phyloP scores from a whole-genome alignment of 92 coral and sea anemone species.

The Pocillopora grandis region DNA sequence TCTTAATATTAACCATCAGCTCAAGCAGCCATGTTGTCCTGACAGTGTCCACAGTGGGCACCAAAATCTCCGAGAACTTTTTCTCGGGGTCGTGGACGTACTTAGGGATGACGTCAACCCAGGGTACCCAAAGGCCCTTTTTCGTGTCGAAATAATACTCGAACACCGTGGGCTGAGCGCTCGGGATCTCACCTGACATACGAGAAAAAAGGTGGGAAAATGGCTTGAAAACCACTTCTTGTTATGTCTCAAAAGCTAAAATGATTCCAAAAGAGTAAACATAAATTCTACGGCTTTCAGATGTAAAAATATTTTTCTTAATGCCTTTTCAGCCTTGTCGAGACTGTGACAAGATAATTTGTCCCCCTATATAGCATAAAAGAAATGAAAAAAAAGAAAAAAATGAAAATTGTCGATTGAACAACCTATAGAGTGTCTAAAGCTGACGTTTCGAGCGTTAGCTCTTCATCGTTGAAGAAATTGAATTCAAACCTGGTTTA shows the following conservation, averaged over 20 bases:
- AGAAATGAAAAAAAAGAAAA: too few relatives aligned
- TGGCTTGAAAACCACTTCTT: neutral
- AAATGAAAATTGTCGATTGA: too few relatives aligned
- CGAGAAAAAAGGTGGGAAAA: neutral
- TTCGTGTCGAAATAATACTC: slow-evolving; percentile 94
- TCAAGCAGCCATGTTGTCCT: slow-evolving; percentile 98
- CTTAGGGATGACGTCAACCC: slow-evolving; percentile 95
- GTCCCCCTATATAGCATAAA: too few relatives aligned
- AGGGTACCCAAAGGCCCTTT: slow-evolving; percentile 89
- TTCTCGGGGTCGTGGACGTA: slow-evolving; percentile 90
- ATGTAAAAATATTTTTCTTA: too few relatives aligned
- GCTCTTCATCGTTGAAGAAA: neutral
- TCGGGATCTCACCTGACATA: slow-evolving; percentile 86
- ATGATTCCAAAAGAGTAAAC: too few relatives aligned
- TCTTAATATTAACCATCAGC: slow-evolving; percentile 88
- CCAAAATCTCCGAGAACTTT: slow-evolving; percentile 98
- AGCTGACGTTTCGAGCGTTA: too few relatives aligned
- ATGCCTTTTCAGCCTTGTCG: neutral
- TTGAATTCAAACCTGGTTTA: slow-evolving; percentile 75
- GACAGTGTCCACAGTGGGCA: slow-evolving; percentile 97
- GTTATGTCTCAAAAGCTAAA: neutral
- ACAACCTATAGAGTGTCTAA: too few relatives aligned
- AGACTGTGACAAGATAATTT: too few relatives aligned
- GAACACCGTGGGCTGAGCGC: slow-evolving; percentile 82
- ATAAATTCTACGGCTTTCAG: too few relatives aligned